Evolutionary conservation across 2,113 vertebrate species (phyloP).

Genomic region (Thermophis baileyi): DNA sequence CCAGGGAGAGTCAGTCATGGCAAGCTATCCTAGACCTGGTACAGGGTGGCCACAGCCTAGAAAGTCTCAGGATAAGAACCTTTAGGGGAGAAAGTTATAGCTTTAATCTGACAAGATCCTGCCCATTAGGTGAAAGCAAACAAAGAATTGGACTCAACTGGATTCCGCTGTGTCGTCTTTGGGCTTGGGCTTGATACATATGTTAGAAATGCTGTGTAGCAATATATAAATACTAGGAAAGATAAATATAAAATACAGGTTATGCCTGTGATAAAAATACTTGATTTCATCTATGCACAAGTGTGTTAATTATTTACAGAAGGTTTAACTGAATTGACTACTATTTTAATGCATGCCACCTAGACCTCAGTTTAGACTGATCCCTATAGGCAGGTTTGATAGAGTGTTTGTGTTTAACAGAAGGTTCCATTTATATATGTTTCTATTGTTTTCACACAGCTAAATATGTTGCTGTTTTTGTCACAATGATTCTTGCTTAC

Average conservation of each 20-base stretch:
- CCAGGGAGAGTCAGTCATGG: background rate
- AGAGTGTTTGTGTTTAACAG: constrained; percentile 57
- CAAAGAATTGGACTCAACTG: background rate
- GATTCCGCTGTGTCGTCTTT: background rate
- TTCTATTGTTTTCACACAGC: constrained; percentile 59
- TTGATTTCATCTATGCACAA: background rate
- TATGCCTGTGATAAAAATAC: background rate
- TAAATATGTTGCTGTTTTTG: constrained; percentile 60
- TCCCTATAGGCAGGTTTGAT: constrained; percentile 46
- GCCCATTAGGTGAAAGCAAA: background rate
- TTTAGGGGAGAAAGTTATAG: background rate
- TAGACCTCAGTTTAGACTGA: background rate
- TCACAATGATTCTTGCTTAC: constrained; percentile 54
- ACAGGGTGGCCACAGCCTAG: background rate
- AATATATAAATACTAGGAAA: background rate
- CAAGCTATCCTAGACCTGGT: background rate
- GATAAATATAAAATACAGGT: background rate
- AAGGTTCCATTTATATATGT: constrained; percentile 64
- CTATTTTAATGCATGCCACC: background rate
- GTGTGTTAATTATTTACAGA: background rate
- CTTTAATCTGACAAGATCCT: background rate
- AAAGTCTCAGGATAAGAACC: background rate
- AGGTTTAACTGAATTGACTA: background rate
- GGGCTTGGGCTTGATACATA: background rate
- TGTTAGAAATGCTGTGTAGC: background rate